Base-by-base conservation (phyloP, 1,140 invertebrate genomes). In the Zelostemma sp. region DNA sequence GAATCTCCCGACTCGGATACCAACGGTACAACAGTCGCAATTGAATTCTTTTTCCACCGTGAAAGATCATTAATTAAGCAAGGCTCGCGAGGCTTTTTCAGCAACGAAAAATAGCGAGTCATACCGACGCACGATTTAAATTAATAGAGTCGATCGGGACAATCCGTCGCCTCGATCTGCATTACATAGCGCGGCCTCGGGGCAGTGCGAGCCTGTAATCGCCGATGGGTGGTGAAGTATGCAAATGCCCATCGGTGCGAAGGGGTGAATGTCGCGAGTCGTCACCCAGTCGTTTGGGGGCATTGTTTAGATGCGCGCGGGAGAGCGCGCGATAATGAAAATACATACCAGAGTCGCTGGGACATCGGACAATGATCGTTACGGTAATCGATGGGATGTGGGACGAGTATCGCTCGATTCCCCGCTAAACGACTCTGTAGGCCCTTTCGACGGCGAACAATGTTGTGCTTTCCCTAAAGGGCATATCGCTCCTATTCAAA, bases 241-340 rank as follows among this genome's bases (percentile, higher is more conserved):
- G 79, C 76, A 80, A 81, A 80, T 79, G 73, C 62, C 58, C 69
- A 62, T 45, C 51, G 73, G 51, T 41, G 40, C 8, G 48, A 58
- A 50, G 63, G 64, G 63, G 60, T 35, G 66, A 68, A 58, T 64
- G 61, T 58, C 51, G 60, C 53, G 60, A 70, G 65, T 75, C 68
- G 68, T 68, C 65, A 53, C 40, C 18, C 60, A 64, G 73, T 74
- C 75, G 72, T 80, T 72, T 60, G 33, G 48, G 58, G 51, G 61
- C 58, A 71, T 68, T 71, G 72, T 74, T 74, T 62, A 63, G 68
- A 63, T 64, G 51, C 11, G 35, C 55, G 47, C 31, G 28, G 14
- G 31, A 38, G 54, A 58, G 68, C 57, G 56, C 64, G 71, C 63
- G 74, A 80, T 82, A 81, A 82, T 81, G 79, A 82, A 82, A 82